Percentiles rank a stretch among this genome's conserved stretches.
Conservation (phyloP, 2,888 invertebrate genomes). For the Scotopteryx bipunctaria region DNA sequence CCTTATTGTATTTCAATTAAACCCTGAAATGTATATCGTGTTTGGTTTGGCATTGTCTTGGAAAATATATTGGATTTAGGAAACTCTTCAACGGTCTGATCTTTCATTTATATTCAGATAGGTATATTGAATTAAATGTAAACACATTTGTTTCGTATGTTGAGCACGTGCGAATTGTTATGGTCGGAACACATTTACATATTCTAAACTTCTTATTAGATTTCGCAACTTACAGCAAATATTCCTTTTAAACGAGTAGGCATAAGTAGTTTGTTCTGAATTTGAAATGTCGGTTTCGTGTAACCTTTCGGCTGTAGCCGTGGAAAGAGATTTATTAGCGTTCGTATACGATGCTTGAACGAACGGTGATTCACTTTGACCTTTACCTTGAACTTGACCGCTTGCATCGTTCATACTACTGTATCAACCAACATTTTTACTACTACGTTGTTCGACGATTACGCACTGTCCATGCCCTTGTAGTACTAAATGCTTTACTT, state of each 20-base stretch:
- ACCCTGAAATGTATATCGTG: neutral
- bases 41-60: neutral
- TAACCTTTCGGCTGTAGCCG: constrained; percentile 1
- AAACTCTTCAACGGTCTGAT: constrained; percentile 10
- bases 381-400: constrained; percentile 51
- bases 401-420: constrained; percentile 16
- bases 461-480: neutral
- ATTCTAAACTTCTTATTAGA: constrained; percentile 30
- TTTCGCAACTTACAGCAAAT: constrained; percentile 11
- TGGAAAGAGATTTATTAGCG: neutral
- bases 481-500: neutral
- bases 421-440: constrained; percentile 25
- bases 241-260: constrained; percentile 23
- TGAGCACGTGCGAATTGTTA: constrained; percentile 41
- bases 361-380: constrained; percentile 24
- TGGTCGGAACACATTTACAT: constrained; percentile 39
- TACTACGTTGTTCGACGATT: too few species aligned
- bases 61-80: constrained; percentile 13
- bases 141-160: constrained; percentile 30
- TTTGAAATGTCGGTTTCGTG: constrained; percentile 6
- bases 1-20: neutral
- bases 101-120: constrained; percentile 20
- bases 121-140: constrained; percentile 22
- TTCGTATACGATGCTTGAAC: neutral
- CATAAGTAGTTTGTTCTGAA: constrained; percentile 2